A percentile compares a stretch with the other conserved stretches of the same genome.
Conservation (phyloP, 2,888 invertebrate species). For the Incurvaria masculella region DNA sequence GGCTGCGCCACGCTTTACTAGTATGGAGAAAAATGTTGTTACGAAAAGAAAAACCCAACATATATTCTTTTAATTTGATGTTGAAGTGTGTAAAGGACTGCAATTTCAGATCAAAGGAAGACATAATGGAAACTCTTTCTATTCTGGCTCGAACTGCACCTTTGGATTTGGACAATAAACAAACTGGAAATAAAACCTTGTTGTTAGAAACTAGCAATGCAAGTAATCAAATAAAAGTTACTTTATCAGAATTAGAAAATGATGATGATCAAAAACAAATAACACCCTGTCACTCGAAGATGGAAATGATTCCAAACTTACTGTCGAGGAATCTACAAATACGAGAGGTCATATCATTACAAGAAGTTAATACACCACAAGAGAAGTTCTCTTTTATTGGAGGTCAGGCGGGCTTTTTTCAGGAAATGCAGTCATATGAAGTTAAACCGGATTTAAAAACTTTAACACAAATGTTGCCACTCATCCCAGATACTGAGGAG, state of each 20-base stretch:
- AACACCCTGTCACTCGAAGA: conserved; percentile 10
- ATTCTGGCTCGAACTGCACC: conserved; percentile 28
- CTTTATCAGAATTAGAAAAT: conserved; percentile 21
- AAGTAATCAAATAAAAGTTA: no score
- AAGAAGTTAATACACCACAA: conserved; percentile 55
- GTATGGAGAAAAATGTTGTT: conserved; percentile 84
- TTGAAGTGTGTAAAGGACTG: conserved; percentile 79
- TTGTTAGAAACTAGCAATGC: conserved; percentile 4
- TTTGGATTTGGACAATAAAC: conserved; percentile 9
- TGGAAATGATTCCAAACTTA: conserved; percentile 60
- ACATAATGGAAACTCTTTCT: conserved; percentile 51
- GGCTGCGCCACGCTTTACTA: conserved; percentile 76
- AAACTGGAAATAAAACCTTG: neutral
- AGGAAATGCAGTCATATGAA: conserved; percentile 65
- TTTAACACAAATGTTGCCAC: conserved; percentile 71
- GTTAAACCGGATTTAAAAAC: conserved; percentile 76
- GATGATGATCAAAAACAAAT: no score
- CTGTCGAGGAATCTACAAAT: conserved; percentile 58
- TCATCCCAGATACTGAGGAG: conserved; percentile 62
- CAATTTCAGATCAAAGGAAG: conserved; percentile 64
- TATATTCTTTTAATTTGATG: conserved; percentile 78
- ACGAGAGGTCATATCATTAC: conserved; percentile 57
- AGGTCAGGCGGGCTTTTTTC: conserved; percentile 71
- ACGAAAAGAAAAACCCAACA: conserved; percentile 62
- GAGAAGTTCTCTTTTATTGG: conserved; percentile 77